Conservation (phyloP, 2,888 invertebrate species). For the Drosophila recens region DNA sequence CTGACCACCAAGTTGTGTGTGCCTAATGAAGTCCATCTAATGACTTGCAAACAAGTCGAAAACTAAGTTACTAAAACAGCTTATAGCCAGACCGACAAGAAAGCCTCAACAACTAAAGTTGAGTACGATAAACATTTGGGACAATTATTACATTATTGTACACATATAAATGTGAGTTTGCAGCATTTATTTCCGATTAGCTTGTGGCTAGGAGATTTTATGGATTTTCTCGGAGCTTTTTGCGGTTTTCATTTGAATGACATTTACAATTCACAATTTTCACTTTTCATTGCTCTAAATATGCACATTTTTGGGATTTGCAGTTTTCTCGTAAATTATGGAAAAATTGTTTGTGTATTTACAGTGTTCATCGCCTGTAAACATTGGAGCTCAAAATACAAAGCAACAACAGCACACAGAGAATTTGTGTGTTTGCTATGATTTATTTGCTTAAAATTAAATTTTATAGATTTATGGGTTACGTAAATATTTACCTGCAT, state of each 20-base stretch:
- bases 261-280: constrained; percentile 39
- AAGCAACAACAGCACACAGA: constrained; percentile 3
- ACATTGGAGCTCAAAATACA: constrained; percentile 24
- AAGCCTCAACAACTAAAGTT: constrained; percentile 27
- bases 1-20: constrained; percentile 34
- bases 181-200: constrained; percentile 36
- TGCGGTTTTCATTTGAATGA: constrained; percentile 20
- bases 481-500: constrained; percentile 48
- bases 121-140: constrained; percentile 55
- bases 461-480: constrained; percentile 52
- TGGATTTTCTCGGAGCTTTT: constrained; percentile 10
- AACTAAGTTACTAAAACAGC: constrained; percentile 36
- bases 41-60: constrained; percentile 60
- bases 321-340: constrained; percentile 50
- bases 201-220: constrained; percentile 20
- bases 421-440: constrained; percentile 36
- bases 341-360: constrained; percentile 23
- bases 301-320: constrained; percentile 34
- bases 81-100: constrained; percentile 12
- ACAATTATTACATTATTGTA: constrained; percentile 41
- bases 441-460: constrained; percentile 69
- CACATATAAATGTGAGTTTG: background rate
- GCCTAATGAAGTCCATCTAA: constrained; percentile 55
- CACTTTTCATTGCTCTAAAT: constrained; percentile 54
- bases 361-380: constrained; percentile 32